Base-by-base conservation (phyloP, 2,113 vertebrate species). In the Spilogale gracilis region DNA sequence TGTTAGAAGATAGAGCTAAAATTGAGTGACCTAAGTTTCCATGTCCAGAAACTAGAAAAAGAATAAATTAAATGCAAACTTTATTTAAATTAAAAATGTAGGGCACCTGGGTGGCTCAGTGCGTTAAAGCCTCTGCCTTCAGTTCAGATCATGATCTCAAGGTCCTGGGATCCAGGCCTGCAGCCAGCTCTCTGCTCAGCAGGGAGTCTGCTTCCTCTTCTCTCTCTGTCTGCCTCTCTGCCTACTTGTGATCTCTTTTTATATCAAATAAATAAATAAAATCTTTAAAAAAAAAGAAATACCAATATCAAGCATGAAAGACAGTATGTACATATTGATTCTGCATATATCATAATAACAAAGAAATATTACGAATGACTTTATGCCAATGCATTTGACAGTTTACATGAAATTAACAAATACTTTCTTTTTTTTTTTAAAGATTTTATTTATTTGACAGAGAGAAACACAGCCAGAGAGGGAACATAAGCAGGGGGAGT, bases 321-420 rank as follows among this genome's bases (percentile, higher is more conserved):
- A 87, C 14, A 1, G 16, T 14, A 18, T 23, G 4, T 71, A n/a
- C 30, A 13, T 84, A 80, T 16, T 80, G 67, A 89, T 21, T 95
- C 23, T 81, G 4, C 7, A 67, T 43, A 58, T 61, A 63, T 76
- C 69, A 63, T 17, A 83, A 45, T 89, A 94, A 76, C 38, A 63
- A 38, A 84, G 20, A 85, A 76, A 89, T 48, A 45, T 11, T n/a
- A 27, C 82, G 38, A 95, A 38, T 96, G 71, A 90, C 3, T 23
- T 60, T 56, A 65, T 79, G 18, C 50, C 32, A 78, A 74, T 71
- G 50, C 8, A 86, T 50, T 94, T 94, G 58, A 86, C 25, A 82
- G 10, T 10, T 71, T 93, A 56, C 5, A 45, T 78, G 10, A 93
- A 96, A 93, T 84, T 91, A 91, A 71, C 23, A 87, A 76, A 60